Evolutionary conservation across 2,113 vertebrate genomes (phyloP), one percentile per base, ranked within the genome.

Genomic region (Propithecus coquereli): DNA sequence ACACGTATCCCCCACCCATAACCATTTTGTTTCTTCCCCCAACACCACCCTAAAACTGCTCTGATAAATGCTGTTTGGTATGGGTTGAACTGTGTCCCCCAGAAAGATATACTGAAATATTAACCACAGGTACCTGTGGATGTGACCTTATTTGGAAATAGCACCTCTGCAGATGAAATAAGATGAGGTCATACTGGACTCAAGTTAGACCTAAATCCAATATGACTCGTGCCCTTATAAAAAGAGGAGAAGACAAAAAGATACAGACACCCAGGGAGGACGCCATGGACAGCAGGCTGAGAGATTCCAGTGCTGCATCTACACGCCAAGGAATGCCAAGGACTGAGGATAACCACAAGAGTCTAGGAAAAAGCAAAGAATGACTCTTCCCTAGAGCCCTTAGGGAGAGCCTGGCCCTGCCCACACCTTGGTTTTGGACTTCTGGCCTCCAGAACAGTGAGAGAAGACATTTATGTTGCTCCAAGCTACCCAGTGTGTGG

Each of bases 251-350:
- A 71, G n/a, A 7, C 22, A n/a, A 23, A 57, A 30, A 37, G 13
- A n/a, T 57, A 25, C 5, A 76, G 25, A 37, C 1, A 3, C 23
- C n/a, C 1, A 23, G 2, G 45, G 20, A 50, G 17, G 45, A 40
- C 1, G 0, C 12, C 57, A 2, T 5, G 13, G 63, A 3, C 17
- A 30, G 11, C 6, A 74, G 34, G 45, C 57, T 8, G 37, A 34
- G 40, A 30, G 10, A 17, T 0, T 2, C 2, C 0, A 16, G 63
- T 0, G 18, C 43, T 8, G 9, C 0, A 0, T 5, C 57, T 25
- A 30, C 3, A 23, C 50, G 13, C 27, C 65, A n/a, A 45, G 7
- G 10, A 50, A 77, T 0, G 0, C 14, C 32, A 30, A 32, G 14
- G 11, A 12, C 0, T 11, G 30, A 3, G 10, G 66, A 43, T 27